Percentiles rank a stretch among this genome's conserved stretches.
These are phyloP conservation scores for Diadophis punctatus DNA, from an alignment of 2,113 vertebrate species.

Conservation along the genomic window DNA sequence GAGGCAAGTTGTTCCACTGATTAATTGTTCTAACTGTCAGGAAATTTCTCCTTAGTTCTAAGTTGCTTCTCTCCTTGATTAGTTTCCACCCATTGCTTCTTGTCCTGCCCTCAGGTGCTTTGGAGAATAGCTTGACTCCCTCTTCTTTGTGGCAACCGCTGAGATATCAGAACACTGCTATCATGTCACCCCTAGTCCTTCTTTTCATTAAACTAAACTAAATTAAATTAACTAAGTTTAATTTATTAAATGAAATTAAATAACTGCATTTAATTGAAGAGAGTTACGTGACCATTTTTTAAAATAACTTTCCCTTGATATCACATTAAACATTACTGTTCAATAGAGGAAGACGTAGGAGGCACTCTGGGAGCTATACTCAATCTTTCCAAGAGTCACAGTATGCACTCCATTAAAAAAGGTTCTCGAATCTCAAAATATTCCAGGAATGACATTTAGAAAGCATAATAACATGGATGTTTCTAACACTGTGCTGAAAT, in stretches of 20 bases:
- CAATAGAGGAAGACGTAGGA: neutral
- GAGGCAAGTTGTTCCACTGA: too few relatives aligned
- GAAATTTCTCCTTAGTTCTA: too few relatives aligned
- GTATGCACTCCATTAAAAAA: neutral
- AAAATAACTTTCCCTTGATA: neutral
- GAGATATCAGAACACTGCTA: too few relatives aligned
- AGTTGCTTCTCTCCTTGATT: too few relatives aligned
- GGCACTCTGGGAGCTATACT: neutral
- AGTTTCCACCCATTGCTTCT: too few relatives aligned
- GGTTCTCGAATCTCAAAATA: slow-evolving; percentile 16
- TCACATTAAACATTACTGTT: neutral
- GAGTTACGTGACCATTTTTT: neutral
- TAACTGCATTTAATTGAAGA: neutral
- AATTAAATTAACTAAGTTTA: too few relatives aligned
- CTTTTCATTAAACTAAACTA: too few relatives aligned
- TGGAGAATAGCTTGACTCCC: too few relatives aligned
- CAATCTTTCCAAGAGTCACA: neutral
- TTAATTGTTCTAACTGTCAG: too few relatives aligned
- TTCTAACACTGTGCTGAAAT: neutral
- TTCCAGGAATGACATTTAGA: neutral
- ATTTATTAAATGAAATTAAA: neutral
- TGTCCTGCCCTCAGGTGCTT: too few relatives aligned
- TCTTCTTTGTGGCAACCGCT: too few relatives aligned
- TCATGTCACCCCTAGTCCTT: too few relatives aligned
- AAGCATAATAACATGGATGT: neutral